Evolutionary conservation across 2,888 invertebrate genomes (phyloP), one percentile per base, ranked within the genome.

Genomic region (Hedychridium roseum): DNA sequence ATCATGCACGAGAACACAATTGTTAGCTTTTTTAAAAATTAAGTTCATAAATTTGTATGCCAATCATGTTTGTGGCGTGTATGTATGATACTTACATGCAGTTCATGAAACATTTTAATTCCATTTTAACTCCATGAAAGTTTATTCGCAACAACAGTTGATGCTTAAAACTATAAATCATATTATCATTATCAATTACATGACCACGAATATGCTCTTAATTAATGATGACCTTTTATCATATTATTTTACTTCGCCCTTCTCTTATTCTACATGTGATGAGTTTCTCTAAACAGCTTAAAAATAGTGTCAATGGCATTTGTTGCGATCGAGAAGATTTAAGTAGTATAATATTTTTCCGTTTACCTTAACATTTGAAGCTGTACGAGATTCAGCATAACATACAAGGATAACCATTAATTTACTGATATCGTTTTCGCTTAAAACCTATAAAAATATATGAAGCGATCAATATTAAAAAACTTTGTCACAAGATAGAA

Each of bases 351-450:
- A 67, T 61, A 64, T 67, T 60, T 52, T 63, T 61, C 59, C 61
- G 44, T 55, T 54, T 49, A 69, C 61, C 66, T 71, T 68, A 64
- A 58, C 65, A 55, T 45, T 60, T 62, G 60, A 62, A 57, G 57
- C 55, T 60, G 54, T 60, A 61, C 50, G 54, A 55, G 57, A 57
- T 47, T 42, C 57, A 50, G 63, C 50, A n/a, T n/a, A n/a, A n/a
- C n/a, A n/a, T n/a, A n/a, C n/a, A n/a, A n/a, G n/a, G n/a, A n/a
- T n/a, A n/a, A n/a, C n/a, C n/a, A n/a, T 35, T 23, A 36, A 55
- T 59, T 72, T 75, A 77, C 51, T 74, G 75, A 62, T 70, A 73
- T 58, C 77, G 72, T 65, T 75, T 79, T 70, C 78, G 79, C 69
- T 78, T 79, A 64, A 77, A 78, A 73, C 74, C 79, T 79, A 39